Evolutionary conservation across 2,113 vertebrate genomes (phyloP).

Genomic region (Eleginops maclovinus): DNA sequence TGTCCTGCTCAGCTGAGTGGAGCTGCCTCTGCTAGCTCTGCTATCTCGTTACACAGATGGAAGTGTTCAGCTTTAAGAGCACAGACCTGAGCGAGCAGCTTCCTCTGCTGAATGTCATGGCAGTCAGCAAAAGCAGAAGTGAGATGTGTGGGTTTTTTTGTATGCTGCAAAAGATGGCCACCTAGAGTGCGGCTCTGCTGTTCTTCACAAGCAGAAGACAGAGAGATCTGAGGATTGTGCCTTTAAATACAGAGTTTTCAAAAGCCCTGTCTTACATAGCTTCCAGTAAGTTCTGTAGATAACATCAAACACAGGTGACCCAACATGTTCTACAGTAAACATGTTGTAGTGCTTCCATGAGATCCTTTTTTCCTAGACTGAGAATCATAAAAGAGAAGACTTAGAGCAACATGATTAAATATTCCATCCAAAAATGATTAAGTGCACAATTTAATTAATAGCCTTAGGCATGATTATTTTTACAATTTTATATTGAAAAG

Average conservation of each 20-base stretch:
- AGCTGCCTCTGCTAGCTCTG: constrained; percentile 72
- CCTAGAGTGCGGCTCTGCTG: constrained; percentile 39
- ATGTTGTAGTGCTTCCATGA: constrained; percentile 17
- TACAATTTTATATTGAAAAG: constrained; percentile 50
- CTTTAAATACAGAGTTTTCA: constrained; percentile 39
- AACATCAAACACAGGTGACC: constrained; percentile 22
- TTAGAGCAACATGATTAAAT: constrained; percentile 60
- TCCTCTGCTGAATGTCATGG: constrained; percentile 70
- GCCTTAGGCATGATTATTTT: constrained; percentile 67
- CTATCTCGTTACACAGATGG: constrained; percentile 86
- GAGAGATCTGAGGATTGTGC: constrained; percentile 34
- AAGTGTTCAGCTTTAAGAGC: constrained; percentile 82
- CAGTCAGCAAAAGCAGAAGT: constrained; percentile 78
- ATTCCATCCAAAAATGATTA: constrained; percentile 73
- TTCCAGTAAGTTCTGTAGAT: background rate
- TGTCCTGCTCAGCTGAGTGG: constrained; percentile 74
- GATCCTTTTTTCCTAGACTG: background rate
- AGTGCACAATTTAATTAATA: constrained; percentile 70
- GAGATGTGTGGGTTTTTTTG: constrained; percentile 64
- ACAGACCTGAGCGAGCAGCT: constrained; percentile 76
- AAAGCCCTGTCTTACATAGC: background rate
- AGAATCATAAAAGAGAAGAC: constrained; percentile 57
- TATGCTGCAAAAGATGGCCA: constrained; percentile 59
- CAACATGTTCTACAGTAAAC: constrained; percentile 12
- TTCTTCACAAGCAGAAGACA: constrained; percentile 42